Percentiles rank a stretch among this genome's conserved stretches.
Evolutionary conservation across 2,888 invertebrate genomes (phyloP).

Genomic region (Anagyrus pseudococci): DNA sequence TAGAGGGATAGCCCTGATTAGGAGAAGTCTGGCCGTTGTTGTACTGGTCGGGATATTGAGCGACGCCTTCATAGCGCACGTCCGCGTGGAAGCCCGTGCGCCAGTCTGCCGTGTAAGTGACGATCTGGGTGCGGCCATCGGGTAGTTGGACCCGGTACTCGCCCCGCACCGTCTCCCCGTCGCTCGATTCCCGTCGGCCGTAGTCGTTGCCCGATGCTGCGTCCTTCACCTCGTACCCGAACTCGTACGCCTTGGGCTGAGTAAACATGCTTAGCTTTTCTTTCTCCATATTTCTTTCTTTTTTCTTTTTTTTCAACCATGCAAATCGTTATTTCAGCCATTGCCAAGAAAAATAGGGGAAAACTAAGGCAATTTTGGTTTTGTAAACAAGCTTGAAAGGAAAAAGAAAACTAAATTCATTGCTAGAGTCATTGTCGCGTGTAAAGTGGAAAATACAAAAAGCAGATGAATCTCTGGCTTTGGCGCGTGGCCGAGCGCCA

Average conservation of each 20-base stretch:
- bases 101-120: constrained; percentile 82
- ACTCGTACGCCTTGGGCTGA: constrained; percentile 79
- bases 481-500: too few relatives aligned
- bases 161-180: constrained; percentile 73
- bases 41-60: constrained; percentile 69
- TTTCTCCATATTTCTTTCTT: too few relatives aligned
- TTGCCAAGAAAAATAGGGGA: too few relatives aligned
- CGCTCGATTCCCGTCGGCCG: constrained; percentile 73
- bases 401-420: too few relatives aligned
- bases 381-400: too few relatives aligned
- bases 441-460: too few relatives aligned
- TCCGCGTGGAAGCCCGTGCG: constrained; percentile 81
- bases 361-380: too few relatives aligned
- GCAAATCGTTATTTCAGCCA: too few relatives aligned
- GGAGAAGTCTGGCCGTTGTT: too few relatives aligned
- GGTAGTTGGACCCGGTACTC: constrained; percentile 70
- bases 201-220: constrained; percentile 78
- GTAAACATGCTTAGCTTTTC: neutral
- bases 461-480: too few relatives aligned
- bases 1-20: constrained; percentile 42
- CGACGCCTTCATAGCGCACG: constrained; percentile 76
- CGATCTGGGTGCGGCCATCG: constrained; percentile 71
- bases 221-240: constrained; percentile 81
- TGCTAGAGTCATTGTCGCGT: too few relatives aligned
- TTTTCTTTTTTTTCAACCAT: too few relatives aligned